Evolutionary conservation across 2,113 vertebrate species (phyloP).

Genomic region (Gallinago paraguaiae): DNA sequence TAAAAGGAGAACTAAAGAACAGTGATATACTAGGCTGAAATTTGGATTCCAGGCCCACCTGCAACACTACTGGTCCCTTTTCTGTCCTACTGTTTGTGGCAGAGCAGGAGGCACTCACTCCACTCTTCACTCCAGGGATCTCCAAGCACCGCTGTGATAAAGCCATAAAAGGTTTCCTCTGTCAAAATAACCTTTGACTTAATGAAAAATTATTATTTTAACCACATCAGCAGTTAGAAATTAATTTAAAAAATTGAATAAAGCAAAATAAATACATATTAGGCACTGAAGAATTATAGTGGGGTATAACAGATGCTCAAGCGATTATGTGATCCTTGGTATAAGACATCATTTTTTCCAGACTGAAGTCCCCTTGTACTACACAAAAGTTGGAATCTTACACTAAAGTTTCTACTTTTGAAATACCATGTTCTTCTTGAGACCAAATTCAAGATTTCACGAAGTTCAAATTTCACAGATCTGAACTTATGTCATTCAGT

Average conservation of each 20-base stretch:
- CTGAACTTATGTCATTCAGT: background rate
- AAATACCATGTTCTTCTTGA: background rate
- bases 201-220: background rate
- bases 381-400: background rate
- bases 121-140: background rate
- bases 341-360: background rate
- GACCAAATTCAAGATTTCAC: background rate
- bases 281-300: background rate
- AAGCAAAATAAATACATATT: background rate
- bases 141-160: background rate
- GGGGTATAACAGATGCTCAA: background rate
- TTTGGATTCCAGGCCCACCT: background rate
- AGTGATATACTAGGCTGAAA: background rate
- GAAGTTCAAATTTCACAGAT: background rate
- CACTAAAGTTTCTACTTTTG: background rate
- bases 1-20: background rate
- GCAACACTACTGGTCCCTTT: background rate
- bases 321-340: background rate
- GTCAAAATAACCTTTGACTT: background rate
- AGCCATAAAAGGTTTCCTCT: background rate
- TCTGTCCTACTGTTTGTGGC: background rate
- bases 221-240: background rate
- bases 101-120: fast-evolving
- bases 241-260: background rate
- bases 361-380: background rate